These are phyloP conservation scores for Galaxea fascicularis DNA, from an alignment of 92 coral and sea anemone species.

Conservation along the genomic window DNA sequence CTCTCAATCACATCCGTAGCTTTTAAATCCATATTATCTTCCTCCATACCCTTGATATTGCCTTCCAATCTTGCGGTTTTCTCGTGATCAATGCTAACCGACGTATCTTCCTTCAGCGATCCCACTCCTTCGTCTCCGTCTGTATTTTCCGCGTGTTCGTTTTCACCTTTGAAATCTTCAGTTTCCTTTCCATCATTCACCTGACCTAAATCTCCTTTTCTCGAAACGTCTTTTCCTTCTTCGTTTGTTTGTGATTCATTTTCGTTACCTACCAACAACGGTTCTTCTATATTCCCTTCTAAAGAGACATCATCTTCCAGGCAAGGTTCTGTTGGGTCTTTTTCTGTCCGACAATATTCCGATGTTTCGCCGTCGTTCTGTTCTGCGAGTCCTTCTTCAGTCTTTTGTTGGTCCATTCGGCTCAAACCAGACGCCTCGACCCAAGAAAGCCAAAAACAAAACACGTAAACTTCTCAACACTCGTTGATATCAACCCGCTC, in stretches of 20 bases:
- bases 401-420: conserved; percentile 2
- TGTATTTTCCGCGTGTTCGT: conserved; percentile 18
- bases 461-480: neutral
- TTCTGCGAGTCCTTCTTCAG: neutral
- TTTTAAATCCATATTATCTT: conserved; percentile 14
- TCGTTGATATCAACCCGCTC: neutral
- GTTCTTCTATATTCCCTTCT: neutral
- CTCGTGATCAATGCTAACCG: conserved; percentile 19
- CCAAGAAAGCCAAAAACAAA: neutral
- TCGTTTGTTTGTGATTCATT: neutral
- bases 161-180: neutral
- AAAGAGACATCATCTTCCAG: neutral
- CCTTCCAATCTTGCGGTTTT: conserved; percentile 3
- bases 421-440: neutral
- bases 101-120: neutral
- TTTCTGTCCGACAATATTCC: neutral
- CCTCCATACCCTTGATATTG: neutral
- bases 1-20: neutral
- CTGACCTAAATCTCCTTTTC: neutral
- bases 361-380: neutral
- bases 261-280: neutral
- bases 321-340: neutral
- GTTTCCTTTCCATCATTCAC: neutral
- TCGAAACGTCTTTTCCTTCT: neutral
- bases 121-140: conserved; percentile 12